phyloP scores from a whole-genome alignment of 2,888 invertebrate genomes.

The Danaus chrysippus region DNA sequence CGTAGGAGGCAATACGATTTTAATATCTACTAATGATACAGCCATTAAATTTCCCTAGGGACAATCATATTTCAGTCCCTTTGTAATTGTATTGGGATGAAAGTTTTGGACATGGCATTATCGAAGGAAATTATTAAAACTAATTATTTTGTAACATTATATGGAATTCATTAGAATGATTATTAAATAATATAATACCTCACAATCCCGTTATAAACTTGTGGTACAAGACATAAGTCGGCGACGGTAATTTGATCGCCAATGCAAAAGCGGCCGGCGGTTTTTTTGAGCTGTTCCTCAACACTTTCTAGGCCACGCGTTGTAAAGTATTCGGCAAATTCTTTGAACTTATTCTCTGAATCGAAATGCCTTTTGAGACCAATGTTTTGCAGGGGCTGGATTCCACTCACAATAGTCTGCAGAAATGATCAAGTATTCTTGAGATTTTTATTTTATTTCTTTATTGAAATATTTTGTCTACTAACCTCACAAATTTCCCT shows the following conservation, averaged over 20 bases:
- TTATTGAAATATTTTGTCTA: not conserved
- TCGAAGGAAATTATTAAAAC: not conserved
- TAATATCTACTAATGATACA: conserved; percentile 23
- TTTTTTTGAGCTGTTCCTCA: conserved; percentile 67
- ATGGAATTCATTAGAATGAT: not conserved
- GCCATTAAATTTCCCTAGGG: conserved; percentile 27
- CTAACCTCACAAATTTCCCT: conserved; percentile 68
- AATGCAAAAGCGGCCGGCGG: conserved; percentile 78
- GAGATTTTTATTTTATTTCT: not conserved
- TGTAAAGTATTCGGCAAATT: conserved; percentile 76
- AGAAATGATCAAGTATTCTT: conserved; percentile 6
- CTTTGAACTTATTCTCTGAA: conserved; percentile 56
- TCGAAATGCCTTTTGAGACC: conserved; percentile 62
- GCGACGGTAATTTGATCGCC: conserved; percentile 82
- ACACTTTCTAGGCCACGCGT: conserved; percentile 77
- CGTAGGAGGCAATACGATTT: not conserved
- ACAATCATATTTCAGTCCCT: conserved; percentile 24
- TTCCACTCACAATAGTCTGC: conserved; percentile 80
- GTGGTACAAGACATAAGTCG: conserved; percentile 84
- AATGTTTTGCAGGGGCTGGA: conserved; percentile 84
- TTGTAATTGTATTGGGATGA: conserved; percentile 21
- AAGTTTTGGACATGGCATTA: not conserved
- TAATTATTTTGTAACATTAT: not conserved
- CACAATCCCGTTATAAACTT: conserved; percentile 78
- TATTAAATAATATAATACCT: conserved; percentile 53